A percentile compares a stretch with the other conserved stretches of the same genome.
phyloP scores from a whole-genome alignment of 2,888 invertebrate genomes.

The Cantharis rustica region DNA sequence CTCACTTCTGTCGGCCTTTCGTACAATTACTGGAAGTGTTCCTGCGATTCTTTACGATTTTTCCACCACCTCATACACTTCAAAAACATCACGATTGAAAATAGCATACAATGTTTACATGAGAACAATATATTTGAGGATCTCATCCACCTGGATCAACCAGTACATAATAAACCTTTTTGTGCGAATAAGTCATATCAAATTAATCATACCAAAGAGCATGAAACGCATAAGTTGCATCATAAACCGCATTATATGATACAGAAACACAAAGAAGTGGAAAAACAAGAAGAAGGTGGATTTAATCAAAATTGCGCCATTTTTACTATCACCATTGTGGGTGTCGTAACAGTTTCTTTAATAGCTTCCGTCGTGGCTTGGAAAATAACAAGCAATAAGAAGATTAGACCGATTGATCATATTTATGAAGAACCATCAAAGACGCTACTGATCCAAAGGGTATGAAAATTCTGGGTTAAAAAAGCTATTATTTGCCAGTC shows the following conservation, averaged over 20 bases:
- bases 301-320: background rate
- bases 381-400: background rate
- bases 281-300: background rate
- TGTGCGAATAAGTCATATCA: background rate
- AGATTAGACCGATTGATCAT: background rate
- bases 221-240: background rate
- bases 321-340: background rate
- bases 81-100: slow-evolving; percentile 38
- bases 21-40: slow-evolving; percentile 47
- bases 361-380: background rate
- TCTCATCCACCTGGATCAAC: slow-evolving; percentile 36
- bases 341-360: background rate
- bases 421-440: background rate
- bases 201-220: background rate
- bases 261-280: background rate
- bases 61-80: slow-evolving; percentile 42
- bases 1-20: slow-evolving; percentile 42
- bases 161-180: slow-evolving; percentile 8
- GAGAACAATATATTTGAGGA: slow-evolving; percentile 33
- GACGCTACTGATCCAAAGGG: background rate
- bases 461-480: background rate
- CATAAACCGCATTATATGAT: background rate
- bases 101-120: slow-evolving; percentile 39
- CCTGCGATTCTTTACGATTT: slow-evolving; percentile 44
- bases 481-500: background rate